phyloP scores from a whole-genome alignment of 2,113 vertebrate species.

The Oreamnos americanus region DNA sequence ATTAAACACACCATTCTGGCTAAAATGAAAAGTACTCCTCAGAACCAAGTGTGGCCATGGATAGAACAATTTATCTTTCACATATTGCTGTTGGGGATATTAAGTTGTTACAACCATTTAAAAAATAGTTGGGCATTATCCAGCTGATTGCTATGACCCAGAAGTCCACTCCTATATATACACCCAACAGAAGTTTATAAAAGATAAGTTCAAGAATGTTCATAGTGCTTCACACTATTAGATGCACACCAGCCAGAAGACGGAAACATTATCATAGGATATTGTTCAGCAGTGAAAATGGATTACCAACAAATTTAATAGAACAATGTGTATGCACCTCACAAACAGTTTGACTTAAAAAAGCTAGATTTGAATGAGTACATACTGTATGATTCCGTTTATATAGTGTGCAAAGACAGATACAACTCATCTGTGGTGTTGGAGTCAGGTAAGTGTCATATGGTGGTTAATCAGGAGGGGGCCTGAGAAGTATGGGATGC shows the following conservation, averaged over 20 bases:
- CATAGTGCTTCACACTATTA: not conserved
- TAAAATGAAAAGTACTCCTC: not conserved
- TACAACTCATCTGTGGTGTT: not conserved
- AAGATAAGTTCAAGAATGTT: not conserved
- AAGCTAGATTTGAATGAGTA: not conserved
- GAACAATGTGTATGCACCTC: not conserved
- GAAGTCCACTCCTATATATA: not conserved
- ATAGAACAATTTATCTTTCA: not conserved
- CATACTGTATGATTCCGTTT: not conserved
- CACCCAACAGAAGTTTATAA: not conserved
- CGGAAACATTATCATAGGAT: not conserved
- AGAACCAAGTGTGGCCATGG: not conserved
- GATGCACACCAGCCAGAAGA: not conserved
- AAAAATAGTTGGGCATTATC: not conserved
- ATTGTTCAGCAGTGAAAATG: not conserved
- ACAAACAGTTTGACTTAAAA: not conserved
- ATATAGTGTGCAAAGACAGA: not conserved
- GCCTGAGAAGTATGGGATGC: no score
- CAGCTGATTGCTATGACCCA: not conserved
- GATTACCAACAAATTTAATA: not conserved
- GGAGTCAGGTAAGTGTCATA: not conserved
- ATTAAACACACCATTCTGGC: not conserved
- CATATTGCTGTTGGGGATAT: not conserved
- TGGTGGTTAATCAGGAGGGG: not conserved
- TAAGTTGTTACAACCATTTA: not conserved